These are phyloP conservation scores for Acleris holmiana DNA, from an alignment of 2,888 invertebrate species.

Conservation along the genomic window DNA sequence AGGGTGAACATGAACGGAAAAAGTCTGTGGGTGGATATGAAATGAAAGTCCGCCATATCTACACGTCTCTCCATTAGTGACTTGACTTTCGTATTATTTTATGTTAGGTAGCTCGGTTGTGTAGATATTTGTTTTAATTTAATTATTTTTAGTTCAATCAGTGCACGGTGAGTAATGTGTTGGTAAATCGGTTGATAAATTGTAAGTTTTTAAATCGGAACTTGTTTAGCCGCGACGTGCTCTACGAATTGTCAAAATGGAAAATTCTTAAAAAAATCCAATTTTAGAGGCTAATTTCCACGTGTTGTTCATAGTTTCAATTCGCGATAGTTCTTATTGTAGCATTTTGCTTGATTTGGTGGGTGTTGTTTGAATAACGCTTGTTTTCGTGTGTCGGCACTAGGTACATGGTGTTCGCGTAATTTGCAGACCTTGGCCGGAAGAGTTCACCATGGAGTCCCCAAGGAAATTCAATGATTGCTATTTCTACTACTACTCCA, in stretches of 20 bases:
- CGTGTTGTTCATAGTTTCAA: slow-evolving; percentile 51
- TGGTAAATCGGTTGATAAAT: slow-evolving; percentile 49
- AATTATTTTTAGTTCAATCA: slow-evolving; percentile 74
- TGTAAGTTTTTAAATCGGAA: slow-evolving; percentile 60
- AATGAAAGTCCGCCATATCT: slow-evolving; percentile 67
- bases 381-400: slow-evolving; percentile 51
- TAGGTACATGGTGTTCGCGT: slow-evolving; percentile 47
- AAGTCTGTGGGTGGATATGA: slow-evolving; percentile 43
- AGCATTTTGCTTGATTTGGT: slow-evolving; percentile 48
- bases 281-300: slow-evolving; percentile 50
- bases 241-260: slow-evolving; percentile 74
- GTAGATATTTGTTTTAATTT: slow-evolving; percentile 77
- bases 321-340: slow-evolving; percentile 42
- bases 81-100: slow-evolving; percentile 81
- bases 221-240: slow-evolving; percentile 72
- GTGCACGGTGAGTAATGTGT: slow-evolving; percentile 69
- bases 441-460: slow-evolving; percentile 85
- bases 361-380: slow-evolving; percentile 28
- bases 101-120: slow-evolving; percentile 72
- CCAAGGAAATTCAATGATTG: slow-evolving; percentile 92
- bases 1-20: slow-evolving; percentile 52
- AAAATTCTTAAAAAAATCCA: slow-evolving; percentile 66
- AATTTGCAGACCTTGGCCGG: slow-evolving; percentile 67
- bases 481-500: slow-evolving; percentile 95
- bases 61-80: slow-evolving; percentile 79